phyloP scores from a whole-genome alignment of 2,888 invertebrate genomes.

The Sipha maydis region DNA sequence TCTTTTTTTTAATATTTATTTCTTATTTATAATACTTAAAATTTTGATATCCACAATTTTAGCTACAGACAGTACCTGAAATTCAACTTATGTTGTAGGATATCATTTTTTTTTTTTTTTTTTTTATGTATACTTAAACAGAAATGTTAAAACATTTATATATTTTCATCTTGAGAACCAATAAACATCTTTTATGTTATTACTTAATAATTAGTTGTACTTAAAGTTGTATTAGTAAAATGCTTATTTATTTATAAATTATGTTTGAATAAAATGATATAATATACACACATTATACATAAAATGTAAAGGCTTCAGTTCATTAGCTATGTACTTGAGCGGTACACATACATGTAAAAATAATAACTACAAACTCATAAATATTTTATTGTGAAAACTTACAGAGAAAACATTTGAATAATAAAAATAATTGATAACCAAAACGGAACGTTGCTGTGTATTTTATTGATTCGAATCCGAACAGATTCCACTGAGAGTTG shows the following conservation, averaged over 20 bases:
- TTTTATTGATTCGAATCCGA: not conserved
- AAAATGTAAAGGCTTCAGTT: conserved; percentile 45
- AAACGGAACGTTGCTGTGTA: not conserved
- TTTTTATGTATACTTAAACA: conserved; percentile 4
- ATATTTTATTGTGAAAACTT: conserved; percentile 49
- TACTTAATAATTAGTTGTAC: conserved; percentile 42
- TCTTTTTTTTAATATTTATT: not conserved
- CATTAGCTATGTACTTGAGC: conserved; percentile 48
- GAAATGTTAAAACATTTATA: conserved; percentile 1
- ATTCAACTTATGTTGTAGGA: conserved; percentile 17
- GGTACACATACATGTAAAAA: conserved; percentile 25
- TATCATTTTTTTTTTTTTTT: conserved; percentile 35
- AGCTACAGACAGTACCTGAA: conserved; percentile 32
- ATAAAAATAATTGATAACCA: conserved; percentile 16
- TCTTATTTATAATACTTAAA: conserved; percentile 14
- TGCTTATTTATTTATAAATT: conserved; percentile 38
- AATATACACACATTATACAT: conserved; percentile 21
- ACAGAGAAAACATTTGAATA: conserved; percentile 37
- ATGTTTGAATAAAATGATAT: conserved; percentile 13
- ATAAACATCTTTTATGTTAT: conserved; percentile 24
- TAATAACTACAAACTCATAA: conserved; percentile 30
- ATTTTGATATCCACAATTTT: conserved; percentile 30
- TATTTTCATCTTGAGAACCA: conserved; percentile 13
- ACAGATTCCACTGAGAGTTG: not conserved
- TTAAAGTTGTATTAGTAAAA: conserved; percentile 54